Evolutionary conservation across 1,140 invertebrate species (phyloP), one percentile per base, ranked within the genome.

Genomic region (Lasioglossum baleicum): DNA sequence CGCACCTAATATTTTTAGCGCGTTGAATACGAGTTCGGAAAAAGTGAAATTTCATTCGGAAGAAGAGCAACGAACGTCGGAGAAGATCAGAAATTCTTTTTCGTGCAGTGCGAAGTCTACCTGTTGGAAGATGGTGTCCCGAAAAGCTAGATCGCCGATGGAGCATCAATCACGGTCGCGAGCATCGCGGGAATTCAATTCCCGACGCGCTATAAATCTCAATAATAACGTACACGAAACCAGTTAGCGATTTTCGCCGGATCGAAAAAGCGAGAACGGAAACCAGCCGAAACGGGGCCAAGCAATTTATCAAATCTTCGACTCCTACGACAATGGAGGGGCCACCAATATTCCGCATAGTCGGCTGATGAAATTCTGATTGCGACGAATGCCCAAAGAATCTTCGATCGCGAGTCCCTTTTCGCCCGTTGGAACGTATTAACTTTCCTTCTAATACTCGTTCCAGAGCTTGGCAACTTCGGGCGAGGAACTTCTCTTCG

Each of bases 301-400:
- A 15, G 58, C 67, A 61, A 77, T 71, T 77, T 71, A 70, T 77
- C 67, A 76, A 76, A 48, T 76, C 31, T 51, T 35, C 40, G 60
- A 15, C 56, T 56, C 44, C 26, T 48, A 17, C 26, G 15, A 40
- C 15, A 42, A 56, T 56, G 3, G 56, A 4, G 17, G n/a, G 11
- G n/a, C n/a, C 35, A 13, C 40, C 63, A 31, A 65, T 60, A n/a
- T 31, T 15, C 44, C 58, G 17, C 44, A 3, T 11, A 48, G 20
- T 20, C 13, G 60, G 7, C 17, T 64, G 35, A 78, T 64, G 68
- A 72, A 71, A 64, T 72, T 72, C 60, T 26, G 68, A 78, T 78
- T 53, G 20, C 58, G 48, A 64, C 48, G 35, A 42, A 2, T 51
- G 11, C 20, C 2, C 75, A 40, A 51, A 48, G 42, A 48, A 26